Evolutionary conservation across 1,140 invertebrate species (phyloP), one percentile per base, ranked within the genome.

Genomic region (Bombus consobrinus): DNA sequence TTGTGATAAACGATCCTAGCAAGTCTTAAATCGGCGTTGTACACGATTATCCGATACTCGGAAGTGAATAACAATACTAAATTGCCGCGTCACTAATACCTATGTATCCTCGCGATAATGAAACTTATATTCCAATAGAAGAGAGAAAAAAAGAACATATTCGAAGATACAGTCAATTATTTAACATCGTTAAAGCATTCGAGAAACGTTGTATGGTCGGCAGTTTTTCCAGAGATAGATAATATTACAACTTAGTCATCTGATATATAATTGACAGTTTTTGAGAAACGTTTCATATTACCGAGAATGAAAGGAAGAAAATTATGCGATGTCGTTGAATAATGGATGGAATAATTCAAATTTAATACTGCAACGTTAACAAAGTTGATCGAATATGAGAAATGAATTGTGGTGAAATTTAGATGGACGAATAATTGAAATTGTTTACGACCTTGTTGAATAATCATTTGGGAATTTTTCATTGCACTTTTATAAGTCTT

Each of bases 31-130:
- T 62, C 74, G 34, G 25, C 74, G 47, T 37, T 76, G 32, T 8
- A 34, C 37, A 15, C 57, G 74, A 76, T 76, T 76, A 62, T 62
- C 74, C 74, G 53, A 76, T 76, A 76, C 74, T 59, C 53, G 32
- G 74, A 76, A 59, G 32, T 34, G 22, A 62, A 59, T 57, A 76
- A 62, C 34, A 62, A 76, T 62, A 37, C 34, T 62, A 62, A 59
- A 76, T 76, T 76, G n/a, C 74, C 34, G 22, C 12, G 37, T 22
- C 12, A n/a, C 39, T 76, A 76, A n/a, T 22, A 12, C 13, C 5
- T 15, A 10, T 25, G n/a, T 47, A 47, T 74, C 9, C 41, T 47
- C 72, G n/a, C n/a, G 15, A 74, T 47, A 47, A 47, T 47, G 18
- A 74, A 47, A 74, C 72, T 47, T 32, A 32, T 8, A 18, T 32